Evolutionary conservation across 2,888 invertebrate genomes (phyloP).

Genomic region (Pocota personata): DNA sequence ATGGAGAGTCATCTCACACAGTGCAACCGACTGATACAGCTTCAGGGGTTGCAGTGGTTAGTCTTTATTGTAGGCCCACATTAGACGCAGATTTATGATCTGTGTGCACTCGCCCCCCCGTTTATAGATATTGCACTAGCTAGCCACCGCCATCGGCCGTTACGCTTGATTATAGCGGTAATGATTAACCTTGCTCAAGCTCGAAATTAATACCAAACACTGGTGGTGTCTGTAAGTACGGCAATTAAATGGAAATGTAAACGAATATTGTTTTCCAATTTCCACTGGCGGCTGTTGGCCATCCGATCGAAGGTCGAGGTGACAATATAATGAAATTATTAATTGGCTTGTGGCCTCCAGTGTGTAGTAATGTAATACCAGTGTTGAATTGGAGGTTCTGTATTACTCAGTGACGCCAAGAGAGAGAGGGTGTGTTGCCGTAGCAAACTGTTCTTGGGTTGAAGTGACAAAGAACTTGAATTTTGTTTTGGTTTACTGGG

Average conservation of each 20-base stretch:
- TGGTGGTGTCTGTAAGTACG: neutral
- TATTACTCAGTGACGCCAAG: neutral
- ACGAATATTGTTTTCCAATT: slow-evolving; percentile 66
- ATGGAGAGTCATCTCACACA: slow-evolving; percentile 25
- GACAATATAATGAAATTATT: slow-evolving; percentile 70
- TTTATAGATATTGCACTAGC: slow-evolving; percentile 39
- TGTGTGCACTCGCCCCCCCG: no score
- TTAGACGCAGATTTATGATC: slow-evolving; percentile 64
- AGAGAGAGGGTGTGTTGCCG: neutral
- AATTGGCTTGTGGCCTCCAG: slow-evolving; percentile 65
- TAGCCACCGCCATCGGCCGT: slow-evolving; percentile 8
- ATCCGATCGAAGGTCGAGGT: slow-evolving; percentile 71
- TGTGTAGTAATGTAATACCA: slow-evolving; percentile 52
- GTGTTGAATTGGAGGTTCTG: neutral
- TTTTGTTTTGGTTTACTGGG: neutral
- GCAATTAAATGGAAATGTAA: slow-evolving; percentile 58
- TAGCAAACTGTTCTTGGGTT: neutral
- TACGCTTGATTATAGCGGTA: slow-evolving; percentile 57
- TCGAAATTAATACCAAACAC: slow-evolving; percentile 59
- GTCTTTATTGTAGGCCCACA: neutral
- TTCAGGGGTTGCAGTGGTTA: slow-evolving; percentile 11
- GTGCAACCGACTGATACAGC: slow-evolving; percentile 4
- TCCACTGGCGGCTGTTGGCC: slow-evolving; percentile 58
- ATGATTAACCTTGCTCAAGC: slow-evolving; percentile 55
- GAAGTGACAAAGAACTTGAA: neutral